Evolutionary conservation across 2,797 vertebrate species (phyloP).

Genomic region (Hemibagrus guttatus): DNA sequence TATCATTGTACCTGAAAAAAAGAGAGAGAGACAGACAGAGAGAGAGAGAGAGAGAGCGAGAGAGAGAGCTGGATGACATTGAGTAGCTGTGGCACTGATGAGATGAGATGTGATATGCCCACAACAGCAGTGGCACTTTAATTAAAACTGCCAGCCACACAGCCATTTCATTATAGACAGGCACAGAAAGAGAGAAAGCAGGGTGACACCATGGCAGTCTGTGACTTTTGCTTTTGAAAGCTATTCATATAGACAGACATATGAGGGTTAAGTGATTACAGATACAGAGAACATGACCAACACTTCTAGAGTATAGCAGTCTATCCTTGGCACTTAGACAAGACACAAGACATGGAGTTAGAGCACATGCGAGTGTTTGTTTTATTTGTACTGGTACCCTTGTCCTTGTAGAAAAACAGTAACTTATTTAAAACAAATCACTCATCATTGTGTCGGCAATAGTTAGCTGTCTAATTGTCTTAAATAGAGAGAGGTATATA

Average conservation of each 20-base stretch:
- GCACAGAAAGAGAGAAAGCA: constrained; percentile 55
- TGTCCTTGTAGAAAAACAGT: background rate
- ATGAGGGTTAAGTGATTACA: constrained; percentile 46
- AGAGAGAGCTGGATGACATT: constrained; percentile 66
- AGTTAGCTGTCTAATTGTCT: no score
- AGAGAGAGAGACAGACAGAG: constrained; percentile 31
- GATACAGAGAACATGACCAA: constrained; percentile 27
- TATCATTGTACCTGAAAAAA: constrained; percentile 16
- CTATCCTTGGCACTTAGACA: background rate
- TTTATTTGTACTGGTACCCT: background rate
- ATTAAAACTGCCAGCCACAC: constrained; percentile 64
- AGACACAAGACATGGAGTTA: background rate
- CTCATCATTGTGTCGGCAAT: no score
- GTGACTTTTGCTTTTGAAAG: constrained; percentile 44
- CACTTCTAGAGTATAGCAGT: background rate
- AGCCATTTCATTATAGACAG: constrained; percentile 67
- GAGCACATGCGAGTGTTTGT: background rate
- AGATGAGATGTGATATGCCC: constrained; percentile 63
- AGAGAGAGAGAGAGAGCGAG: constrained; percentile 13
- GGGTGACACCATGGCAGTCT: constrained; percentile 16
- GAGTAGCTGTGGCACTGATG: constrained; percentile 59
- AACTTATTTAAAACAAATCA: background rate
- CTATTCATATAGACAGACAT: constrained; percentile 38
- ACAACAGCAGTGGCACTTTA: constrained; percentile 62
- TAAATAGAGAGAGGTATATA: background rate